phyloP scores from a whole-genome alignment of 2,888 invertebrate species.

The Myopa tessellatipennis region DNA sequence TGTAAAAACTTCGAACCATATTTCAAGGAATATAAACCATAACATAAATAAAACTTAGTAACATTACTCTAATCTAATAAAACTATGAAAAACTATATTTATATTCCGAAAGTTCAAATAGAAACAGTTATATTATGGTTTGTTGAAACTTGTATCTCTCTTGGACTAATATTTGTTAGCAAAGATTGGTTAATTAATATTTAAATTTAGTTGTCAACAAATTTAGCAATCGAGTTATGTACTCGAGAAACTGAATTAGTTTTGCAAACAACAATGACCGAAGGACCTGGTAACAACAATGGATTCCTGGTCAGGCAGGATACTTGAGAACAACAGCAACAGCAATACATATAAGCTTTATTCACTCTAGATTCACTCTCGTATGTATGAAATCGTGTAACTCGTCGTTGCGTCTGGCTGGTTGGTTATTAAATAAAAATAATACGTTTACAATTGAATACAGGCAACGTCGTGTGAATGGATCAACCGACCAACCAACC shows the following conservation, averaged over 20 bases:
- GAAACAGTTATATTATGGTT: too few species aligned
- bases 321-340: not conserved
- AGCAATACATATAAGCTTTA: not conserved
- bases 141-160: too few species aligned
- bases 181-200: conserved; percentile 15
- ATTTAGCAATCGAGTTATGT: conserved; percentile 45
- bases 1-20: too few species aligned
- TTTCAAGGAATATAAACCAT: too few species aligned
- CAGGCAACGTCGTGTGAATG: not conserved
- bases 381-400: too few species aligned
- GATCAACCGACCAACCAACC: not conserved
- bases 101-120: too few species aligned
- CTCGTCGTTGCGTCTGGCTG: not conserved
- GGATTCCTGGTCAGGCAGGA: not conserved
- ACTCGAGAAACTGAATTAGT: not conserved
- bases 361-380: not conserved
- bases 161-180: not conserved
- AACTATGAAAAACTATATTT: too few species aligned
- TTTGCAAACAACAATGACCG: not conserved
- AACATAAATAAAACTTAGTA: too few species aligned
- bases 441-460: not conserved
- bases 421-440: not conserved
- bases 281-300: not conserved
- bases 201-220: conserved; percentile 42
- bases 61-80: too few species aligned